Conservation (phyloP, 1,140 invertebrate genomes). For the Carposina sasakii region DNA sequence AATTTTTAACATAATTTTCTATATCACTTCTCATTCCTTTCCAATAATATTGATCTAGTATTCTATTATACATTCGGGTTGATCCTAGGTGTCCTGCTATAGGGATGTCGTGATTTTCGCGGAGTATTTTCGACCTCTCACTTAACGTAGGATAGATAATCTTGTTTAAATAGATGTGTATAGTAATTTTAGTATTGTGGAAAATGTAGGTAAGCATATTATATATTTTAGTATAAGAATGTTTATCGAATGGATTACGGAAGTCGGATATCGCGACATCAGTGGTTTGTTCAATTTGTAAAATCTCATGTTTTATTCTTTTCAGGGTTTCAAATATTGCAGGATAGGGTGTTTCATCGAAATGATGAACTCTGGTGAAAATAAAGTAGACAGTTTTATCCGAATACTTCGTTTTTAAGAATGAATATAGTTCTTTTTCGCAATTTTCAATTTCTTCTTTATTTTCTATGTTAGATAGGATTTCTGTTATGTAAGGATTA, state of each 20-base stretch:
- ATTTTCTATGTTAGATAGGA: no score
- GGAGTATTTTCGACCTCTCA: slow-evolving; percentile 20
- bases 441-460: no score
- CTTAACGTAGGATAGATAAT: slow-evolving; percentile 19
- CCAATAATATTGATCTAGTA: slow-evolving; percentile 21
- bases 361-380: slow-evolving; percentile 33
- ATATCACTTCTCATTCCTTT: slow-evolving; percentile 27
- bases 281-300: neutral
- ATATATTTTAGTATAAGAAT: slow-evolving; percentile 20
- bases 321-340: slow-evolving; percentile 24
- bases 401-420: no score
- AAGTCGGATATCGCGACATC: slow-evolving; percentile 26
- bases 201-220: slow-evolving; percentile 19
- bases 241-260: slow-evolving; percentile 19
- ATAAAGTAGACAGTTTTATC: slow-evolving; percentile 30
- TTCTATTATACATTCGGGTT: slow-evolving; percentile 17
- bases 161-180: slow-evolving; percentile 12
- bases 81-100: slow-evolving; percentile 17
- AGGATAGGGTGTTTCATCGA: slow-evolving; percentile 22
- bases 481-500: no score
- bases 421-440: no score
- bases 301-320: slow-evolving; percentile 15
- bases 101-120: slow-evolving; percentile 21
- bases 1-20: slow-evolving; percentile 23
- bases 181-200: slow-evolving; percentile 14